Percentiles rank a stretch among this genome's conserved stretches.
These are phyloP conservation scores for Halcyon smyrnensis DNA, from an alignment of 2,797 vertebrate genomes.

Conservation along the genomic window DNA sequence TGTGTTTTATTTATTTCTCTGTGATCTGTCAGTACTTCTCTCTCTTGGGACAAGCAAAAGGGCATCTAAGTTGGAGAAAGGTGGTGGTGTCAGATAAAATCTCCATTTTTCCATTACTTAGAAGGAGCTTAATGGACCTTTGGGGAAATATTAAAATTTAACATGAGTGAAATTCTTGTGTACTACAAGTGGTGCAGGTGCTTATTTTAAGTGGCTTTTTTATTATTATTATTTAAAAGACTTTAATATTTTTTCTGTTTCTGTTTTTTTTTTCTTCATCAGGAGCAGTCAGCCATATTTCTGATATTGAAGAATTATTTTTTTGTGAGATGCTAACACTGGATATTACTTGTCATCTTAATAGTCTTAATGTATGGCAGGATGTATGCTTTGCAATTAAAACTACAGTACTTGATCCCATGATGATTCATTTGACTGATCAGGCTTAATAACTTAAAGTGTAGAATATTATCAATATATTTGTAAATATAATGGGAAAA, in stretches of 20 bases:
- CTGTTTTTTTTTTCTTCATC: background rate
- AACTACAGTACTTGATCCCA: background rate
- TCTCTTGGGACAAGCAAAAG: background rate
- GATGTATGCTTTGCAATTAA: background rate
- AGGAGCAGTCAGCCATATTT: background rate
- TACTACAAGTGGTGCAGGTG: background rate
- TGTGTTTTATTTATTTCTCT: background rate
- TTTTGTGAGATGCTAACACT: background rate
- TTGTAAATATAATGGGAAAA: background rate
- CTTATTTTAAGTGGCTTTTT: background rate
- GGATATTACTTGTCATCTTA: background rate
- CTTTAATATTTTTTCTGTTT: background rate
- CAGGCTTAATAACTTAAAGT: background rate
- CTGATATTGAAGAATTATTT: background rate
- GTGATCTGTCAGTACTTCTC: background rate
- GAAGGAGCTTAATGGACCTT: background rate
- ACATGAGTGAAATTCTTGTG: background rate
- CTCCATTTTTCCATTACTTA: background rate
- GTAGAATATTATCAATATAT: background rate
- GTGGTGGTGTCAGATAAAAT: background rate
- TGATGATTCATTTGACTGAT: background rate
- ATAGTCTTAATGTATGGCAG: background rate
- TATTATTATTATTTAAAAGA: background rate
- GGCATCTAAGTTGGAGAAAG: background rate
- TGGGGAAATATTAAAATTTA: conserved; percentile 9